These are phyloP conservation scores for Aphrophora alni DNA, from an alignment of 2,888 invertebrate genomes.

Conservation along the genomic window DNA sequence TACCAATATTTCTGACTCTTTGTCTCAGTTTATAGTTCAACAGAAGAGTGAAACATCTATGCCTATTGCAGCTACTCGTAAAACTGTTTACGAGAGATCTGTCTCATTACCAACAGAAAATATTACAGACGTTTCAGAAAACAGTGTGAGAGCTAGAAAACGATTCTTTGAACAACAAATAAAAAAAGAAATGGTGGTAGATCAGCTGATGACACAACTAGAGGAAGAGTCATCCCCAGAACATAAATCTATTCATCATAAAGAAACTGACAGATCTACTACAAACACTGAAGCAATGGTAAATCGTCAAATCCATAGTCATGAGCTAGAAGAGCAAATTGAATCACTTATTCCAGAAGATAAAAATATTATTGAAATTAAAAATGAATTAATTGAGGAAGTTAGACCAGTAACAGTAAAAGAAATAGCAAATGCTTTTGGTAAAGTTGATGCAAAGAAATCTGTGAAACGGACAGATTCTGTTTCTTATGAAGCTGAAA, in stretches of 20 bases:
- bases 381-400: conserved; percentile 16
- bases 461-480: conserved; percentile 43
- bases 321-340: conserved; percentile 52
- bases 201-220: conserved; percentile 60
- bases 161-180: conserved; percentile 67
- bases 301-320: conserved; percentile 51
- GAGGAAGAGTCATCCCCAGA: conserved; percentile 61
- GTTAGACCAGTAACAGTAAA: conserved; percentile 20
- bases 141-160: conserved; percentile 61
- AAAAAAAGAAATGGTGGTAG: conserved; percentile 64
- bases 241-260: conserved; percentile 56
- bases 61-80: conserved; percentile 36
- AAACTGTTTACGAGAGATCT: conserved; percentile 59
- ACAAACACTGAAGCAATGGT: conserved; percentile 49
- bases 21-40: not conserved
- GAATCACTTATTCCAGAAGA: conserved; percentile 51
- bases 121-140: conserved; percentile 61
- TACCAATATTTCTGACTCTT: not conserved
- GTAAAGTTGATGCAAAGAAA: conserved; percentile 40
- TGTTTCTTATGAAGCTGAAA: conserved; percentile 35
- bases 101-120: conserved; percentile 61
- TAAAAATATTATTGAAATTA: conserved; percentile 45
- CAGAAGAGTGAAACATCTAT: not conserved
- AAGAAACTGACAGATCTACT: conserved; percentile 50
- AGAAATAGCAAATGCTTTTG: conserved; percentile 23